These are phyloP conservation scores for Agelaius tricolor DNA, from an alignment of 2,113 vertebrate species.

Conservation along the genomic window DNA sequence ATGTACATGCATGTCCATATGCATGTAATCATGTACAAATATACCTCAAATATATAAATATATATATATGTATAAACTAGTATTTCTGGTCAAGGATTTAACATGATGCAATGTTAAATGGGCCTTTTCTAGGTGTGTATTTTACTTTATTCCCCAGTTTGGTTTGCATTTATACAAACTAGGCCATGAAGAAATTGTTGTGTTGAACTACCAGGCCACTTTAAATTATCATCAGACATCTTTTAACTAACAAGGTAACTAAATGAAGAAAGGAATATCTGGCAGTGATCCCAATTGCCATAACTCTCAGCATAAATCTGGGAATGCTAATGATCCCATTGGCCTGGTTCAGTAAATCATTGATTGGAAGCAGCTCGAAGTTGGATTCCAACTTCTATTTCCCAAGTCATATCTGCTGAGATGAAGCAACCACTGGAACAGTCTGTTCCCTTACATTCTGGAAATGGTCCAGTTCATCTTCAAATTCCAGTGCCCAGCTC, in stretches of 20 bases:
- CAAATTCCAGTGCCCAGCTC: neutral
- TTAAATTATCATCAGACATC: neutral
- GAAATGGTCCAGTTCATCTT: neutral
- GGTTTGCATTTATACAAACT: neutral
- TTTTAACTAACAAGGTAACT: neutral
- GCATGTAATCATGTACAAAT: neutral
- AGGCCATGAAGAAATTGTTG: neutral
- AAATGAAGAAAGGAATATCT: neutral
- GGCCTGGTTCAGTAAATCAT: neutral
- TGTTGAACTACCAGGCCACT: neutral
- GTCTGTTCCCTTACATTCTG: neutral
- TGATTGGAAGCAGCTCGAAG: neutral
- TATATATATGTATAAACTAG: neutral
- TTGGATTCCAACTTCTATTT: neutral
- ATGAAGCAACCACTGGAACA: neutral
- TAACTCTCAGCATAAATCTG: neutral
- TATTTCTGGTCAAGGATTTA: neutral
- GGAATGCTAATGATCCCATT: neutral
- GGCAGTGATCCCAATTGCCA: neutral
- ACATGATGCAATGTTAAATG: accelerated
- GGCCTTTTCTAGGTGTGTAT: neutral
- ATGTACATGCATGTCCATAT: neutral
- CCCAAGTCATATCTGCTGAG: neutral
- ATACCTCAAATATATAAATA: neutral
- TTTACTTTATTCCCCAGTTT: neutral